Evolutionary conservation across 1,140 invertebrate species (phyloP).

Genomic region (Lasioglossum albipes): DNA sequence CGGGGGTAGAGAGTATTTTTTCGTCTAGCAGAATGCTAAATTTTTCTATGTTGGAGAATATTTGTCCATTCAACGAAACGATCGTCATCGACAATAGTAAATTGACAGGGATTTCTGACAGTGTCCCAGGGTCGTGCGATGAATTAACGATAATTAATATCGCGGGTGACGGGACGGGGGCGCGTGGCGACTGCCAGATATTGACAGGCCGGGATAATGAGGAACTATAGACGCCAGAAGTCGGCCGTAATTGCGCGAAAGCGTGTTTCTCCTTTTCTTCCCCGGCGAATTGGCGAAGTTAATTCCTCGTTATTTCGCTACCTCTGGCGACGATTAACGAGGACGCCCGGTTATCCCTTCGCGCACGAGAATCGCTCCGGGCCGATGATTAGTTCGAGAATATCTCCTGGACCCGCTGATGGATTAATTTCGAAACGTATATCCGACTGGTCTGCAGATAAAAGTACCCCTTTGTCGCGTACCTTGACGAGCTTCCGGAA

Average conservation of each 20-base stretch:
- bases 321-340: conserved; percentile 60
- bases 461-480: not conserved
- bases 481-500: not conserved
- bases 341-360: not conserved
- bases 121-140: not conserved
- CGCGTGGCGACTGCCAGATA: conserved; percentile 1
- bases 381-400: conserved; percentile 40
- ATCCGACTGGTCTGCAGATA: not conserved
- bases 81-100: too few species aligned
- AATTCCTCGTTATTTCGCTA: conserved; percentile 65
- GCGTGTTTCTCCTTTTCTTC: conserved; percentile 47
- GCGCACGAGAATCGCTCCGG: conserved; percentile 38
- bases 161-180: too few species aligned
- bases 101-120: not conserved
- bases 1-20: too few species aligned
- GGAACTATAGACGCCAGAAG: conserved; percentile 14
- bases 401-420: not conserved
- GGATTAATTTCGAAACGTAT: conserved; percentile 47
- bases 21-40: too few species aligned
- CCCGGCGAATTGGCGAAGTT: conserved; percentile 43
- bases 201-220: conserved; percentile 50
- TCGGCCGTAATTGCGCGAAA: conserved; percentile 45
- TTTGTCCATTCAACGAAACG: too few species aligned
- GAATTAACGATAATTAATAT: not conserved
- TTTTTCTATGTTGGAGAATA: too few species aligned